These are phyloP conservation scores for Nudaria mundana DNA, from an alignment of 2,888 invertebrate genomes.

Conservation along the genomic window DNA sequence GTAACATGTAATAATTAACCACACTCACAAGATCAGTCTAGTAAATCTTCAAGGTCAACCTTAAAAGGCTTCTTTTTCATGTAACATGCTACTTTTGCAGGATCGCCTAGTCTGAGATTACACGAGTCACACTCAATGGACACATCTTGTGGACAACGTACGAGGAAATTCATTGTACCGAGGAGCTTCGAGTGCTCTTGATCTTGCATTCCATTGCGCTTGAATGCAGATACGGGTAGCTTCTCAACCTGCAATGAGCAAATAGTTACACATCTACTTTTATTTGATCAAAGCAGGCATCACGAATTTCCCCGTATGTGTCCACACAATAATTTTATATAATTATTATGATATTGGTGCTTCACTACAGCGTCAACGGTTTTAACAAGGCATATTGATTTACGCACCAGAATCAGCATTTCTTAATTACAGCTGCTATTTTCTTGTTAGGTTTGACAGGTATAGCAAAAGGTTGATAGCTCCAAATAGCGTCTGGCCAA, in stretches of 20 bases:
- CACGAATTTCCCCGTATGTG: conserved; percentile 22
- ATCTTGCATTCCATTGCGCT: conserved; percentile 75
- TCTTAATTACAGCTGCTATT: conserved; percentile 51
- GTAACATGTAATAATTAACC: background rate
- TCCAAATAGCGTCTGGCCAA: conserved; percentile 54
- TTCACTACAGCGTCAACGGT: background rate
- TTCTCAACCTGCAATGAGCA: conserved; percentile 69
- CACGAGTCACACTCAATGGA: conserved; percentile 51
- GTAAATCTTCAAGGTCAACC: conserved; percentile 57
- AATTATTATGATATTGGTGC: background rate
- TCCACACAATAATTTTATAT: background rate
- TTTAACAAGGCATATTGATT: conserved; percentile 22
- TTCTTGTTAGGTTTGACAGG: conserved; percentile 64
- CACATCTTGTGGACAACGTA: conserved; percentile 59
- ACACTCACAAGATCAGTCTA: conserved; percentile 41
- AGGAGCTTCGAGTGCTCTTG: conserved; percentile 65
- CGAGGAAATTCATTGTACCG: conserved; percentile 64
- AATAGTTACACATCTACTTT: conserved; percentile 50
- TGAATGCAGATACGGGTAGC: conserved; percentile 69
- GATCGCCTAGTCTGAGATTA: conserved; percentile 49
- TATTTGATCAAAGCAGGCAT: conserved; percentile 17
- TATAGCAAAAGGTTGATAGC: conserved; percentile 49
- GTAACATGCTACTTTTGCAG: conserved; percentile 56
- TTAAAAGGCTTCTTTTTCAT: conserved; percentile 48
- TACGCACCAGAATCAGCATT: conserved; percentile 47